Percentiles rank a stretch among this genome's conserved stretches.
Conservation (phyloP, 2,888 invertebrate species). For the Pilophorus perplexus region DNA sequence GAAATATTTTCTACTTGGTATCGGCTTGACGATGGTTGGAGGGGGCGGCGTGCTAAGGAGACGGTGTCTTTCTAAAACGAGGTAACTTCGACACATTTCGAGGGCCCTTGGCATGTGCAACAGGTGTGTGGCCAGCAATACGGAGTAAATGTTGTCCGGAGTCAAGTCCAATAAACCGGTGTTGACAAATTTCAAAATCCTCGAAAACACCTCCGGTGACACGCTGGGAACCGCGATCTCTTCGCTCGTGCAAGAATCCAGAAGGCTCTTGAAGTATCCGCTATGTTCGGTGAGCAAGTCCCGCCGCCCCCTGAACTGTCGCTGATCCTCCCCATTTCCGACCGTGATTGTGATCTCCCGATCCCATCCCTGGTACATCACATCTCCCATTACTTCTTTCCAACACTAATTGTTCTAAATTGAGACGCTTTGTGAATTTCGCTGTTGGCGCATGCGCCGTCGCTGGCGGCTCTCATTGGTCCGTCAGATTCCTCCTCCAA, state of each 20-base stretch:
- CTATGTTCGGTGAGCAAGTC: conserved; percentile 66
- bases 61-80: conserved; percentile 56
- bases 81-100: conserved; percentile 65
- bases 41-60: conserved; percentile 42
- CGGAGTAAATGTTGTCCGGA: conserved; percentile 68
- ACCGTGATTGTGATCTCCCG: conserved; percentile 49
- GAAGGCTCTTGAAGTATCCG: conserved; percentile 68
- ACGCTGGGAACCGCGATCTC: conserved; percentile 47
- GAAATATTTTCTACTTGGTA: conserved; percentile 55
- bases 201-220: conserved; percentile 58
- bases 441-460: conserved; percentile 24
- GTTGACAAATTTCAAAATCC: conserved; percentile 71
- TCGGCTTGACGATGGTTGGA: conserved; percentile 57
- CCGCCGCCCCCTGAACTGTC: conserved; percentile 66
- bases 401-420: conserved; percentile 41
- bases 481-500: conserved; percentile 37
- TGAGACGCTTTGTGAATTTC: conserved; percentile 41
- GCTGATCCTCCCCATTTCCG: conserved; percentile 48
- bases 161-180: conserved; percentile 69
- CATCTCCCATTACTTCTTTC: conserved; percentile 30
- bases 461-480: conserved; percentile 42
- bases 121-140: conserved; percentile 67
- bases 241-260: conserved; percentile 50
- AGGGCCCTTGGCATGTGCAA: conserved; percentile 71
- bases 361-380: conserved; percentile 32